These are phyloP conservation scores for Drosophila parthenogenetica DNA, from an alignment of 2,888 invertebrate genomes.

Conservation along the genomic window DNA sequence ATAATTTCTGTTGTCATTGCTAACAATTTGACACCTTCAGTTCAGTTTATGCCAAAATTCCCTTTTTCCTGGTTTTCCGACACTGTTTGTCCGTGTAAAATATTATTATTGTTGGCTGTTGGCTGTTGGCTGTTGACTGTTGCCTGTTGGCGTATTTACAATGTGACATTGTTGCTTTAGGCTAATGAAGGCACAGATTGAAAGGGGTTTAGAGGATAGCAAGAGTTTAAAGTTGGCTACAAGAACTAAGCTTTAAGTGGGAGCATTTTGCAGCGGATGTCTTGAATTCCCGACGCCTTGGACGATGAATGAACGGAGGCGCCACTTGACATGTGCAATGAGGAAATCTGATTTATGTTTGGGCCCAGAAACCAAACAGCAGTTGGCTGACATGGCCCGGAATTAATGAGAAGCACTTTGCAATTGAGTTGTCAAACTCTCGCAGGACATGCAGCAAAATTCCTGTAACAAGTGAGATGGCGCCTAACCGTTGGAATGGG, in stretches of 20 bases:
- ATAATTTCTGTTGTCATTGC: slow-evolving; percentile 61
- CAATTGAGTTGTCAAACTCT: slow-evolving; percentile 68
- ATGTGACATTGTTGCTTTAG: slow-evolving; percentile 47
- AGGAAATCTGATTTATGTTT: slow-evolving; percentile 62
- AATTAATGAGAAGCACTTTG: slow-evolving; percentile 73
- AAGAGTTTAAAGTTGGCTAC: background rate
- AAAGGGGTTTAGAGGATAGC: slow-evolving; percentile 8
- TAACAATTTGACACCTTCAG: slow-evolving; percentile 38
- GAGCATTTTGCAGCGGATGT: slow-evolving; percentile 9
- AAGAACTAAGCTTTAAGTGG: background rate
- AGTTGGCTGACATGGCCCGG: slow-evolving; percentile 59
- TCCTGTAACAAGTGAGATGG: slow-evolving; percentile 32
- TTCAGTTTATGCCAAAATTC: background rate
- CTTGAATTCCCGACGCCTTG: background rate
- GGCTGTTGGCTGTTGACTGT: no score
- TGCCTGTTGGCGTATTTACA: slow-evolving; percentile 35
- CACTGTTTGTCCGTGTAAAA: slow-evolving; percentile 69
- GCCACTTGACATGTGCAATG: slow-evolving; percentile 58
- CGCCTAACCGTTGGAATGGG: slow-evolving; percentile 22
- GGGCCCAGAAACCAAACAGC: slow-evolving; percentile 57
- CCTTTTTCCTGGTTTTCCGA: slow-evolving; percentile 2
- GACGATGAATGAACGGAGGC: slow-evolving; percentile 32
- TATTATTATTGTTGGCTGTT: slow-evolving; percentile 63
- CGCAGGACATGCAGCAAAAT: slow-evolving; percentile 21
- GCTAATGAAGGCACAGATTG: slow-evolving; percentile 59